Base-by-base conservation (phyloP, 2,888 invertebrate genomes). In the Oligia strigilis region DNA sequence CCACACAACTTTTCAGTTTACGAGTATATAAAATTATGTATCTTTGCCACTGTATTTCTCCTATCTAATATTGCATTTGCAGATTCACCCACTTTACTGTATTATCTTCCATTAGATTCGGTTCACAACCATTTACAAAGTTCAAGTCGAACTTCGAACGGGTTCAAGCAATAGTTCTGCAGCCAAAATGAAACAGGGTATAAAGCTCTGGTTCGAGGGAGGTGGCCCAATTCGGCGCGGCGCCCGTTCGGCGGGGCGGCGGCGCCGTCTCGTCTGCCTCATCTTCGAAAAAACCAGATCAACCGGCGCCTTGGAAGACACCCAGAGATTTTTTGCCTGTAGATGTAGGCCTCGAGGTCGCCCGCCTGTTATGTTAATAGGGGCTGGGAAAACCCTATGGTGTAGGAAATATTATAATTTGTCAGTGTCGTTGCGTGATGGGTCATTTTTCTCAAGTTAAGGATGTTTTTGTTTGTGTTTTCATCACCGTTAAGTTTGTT, bases 211-310 rank as follows among this genome's bases (percentile, higher is more conserved):
- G 74, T 66, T 71, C 43, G 83, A 64, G 77, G 70, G 79, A 78
- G 84, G 77, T 87, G 90, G 84, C 89, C 91, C 84, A 90, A 85
- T 89, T 92, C 81, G 75, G 73, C 67, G 49, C 71, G 96, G 95
- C 95, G 96, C 94, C 95, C 86, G 87, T 60, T 79, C 88, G 95
- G 90, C 95, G 94, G 89, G 90, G 74, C 75, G 64, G 78, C 88
- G 96, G 97, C 97, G 97, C 96, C 97, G 97, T 94, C 96, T 93
- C 92, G 97, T 97, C 97, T 97, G 90, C 91, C 89, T 92, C 91
- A 92, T 89, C 90, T 88, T 88, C 90, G 91, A 90, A 93, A 91
- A 91, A 90, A 90, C 92, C 92, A 92, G 93, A 93, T 93, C 91
- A 88, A 88, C 87, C 72, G 93, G 91, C 93, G 94, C 93, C 94